These are phyloP conservation scores for Phaethon lepturus DNA, from an alignment of 2,113 vertebrate species.

Conservation along the genomic window DNA sequence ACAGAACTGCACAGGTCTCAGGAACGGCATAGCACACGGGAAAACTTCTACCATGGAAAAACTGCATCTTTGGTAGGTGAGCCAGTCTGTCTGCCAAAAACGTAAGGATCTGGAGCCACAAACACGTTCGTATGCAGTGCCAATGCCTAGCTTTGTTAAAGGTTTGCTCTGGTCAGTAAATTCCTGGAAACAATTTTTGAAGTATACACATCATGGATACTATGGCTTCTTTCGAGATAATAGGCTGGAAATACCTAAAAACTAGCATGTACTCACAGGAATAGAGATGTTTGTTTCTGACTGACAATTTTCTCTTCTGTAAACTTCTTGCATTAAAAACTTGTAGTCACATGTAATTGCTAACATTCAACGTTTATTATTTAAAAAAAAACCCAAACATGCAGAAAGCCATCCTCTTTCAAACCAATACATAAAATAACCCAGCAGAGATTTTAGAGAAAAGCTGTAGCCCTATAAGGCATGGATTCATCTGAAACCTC, in stretches of 20 bases:
- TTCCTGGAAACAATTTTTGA: neutral
- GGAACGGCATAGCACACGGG: neutral
- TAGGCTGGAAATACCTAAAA: neutral
- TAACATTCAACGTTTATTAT: conserved; percentile 8
- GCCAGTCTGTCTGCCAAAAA: neutral
- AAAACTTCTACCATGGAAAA: neutral
- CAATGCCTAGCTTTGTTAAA: neutral
- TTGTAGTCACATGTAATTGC: neutral
- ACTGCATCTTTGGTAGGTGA: neutral
- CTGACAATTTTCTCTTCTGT: neutral
- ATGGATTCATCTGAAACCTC: neutral
- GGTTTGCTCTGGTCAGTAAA: neutral
- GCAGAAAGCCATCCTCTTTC: conserved; percentile 25
- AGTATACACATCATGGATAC: neutral
- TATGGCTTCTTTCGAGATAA: neutral
- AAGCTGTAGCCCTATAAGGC: neutral
- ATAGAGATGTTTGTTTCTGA: neutral
- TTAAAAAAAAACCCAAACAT: conserved; percentile 42
- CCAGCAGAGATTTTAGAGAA: neutral
- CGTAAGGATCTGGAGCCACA: neutral
- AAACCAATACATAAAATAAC: neutral
- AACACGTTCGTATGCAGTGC: neutral
- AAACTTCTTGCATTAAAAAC: neutral
- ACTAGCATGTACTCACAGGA: neutral
- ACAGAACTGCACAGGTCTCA: neutral